phyloP scores from a whole-genome alignment of 2,888 invertebrate genomes.

The Pycnomerus fuliginosus region DNA sequence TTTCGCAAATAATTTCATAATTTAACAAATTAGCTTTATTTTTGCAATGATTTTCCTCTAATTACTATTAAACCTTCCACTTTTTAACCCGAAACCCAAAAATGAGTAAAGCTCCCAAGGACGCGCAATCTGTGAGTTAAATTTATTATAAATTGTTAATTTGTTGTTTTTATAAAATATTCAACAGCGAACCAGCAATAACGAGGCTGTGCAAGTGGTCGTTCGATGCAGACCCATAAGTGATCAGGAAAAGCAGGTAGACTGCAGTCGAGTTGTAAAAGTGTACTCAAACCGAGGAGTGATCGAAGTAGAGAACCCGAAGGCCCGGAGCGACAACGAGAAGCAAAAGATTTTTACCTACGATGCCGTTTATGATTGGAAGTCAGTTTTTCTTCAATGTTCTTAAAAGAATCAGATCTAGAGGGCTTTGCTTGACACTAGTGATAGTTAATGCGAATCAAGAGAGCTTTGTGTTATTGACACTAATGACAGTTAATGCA shows the following conservation, averaged over 20 bases:
- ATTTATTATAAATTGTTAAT: too few species aligned
- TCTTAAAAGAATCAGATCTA: constrained; percentile 1
- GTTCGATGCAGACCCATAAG: constrained; percentile 96
- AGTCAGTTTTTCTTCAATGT: constrained; percentile 57
- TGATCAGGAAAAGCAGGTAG: constrained; percentile 76
- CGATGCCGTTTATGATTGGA: constrained; percentile 94
- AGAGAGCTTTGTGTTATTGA: background rate
- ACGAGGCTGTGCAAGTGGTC: constrained; percentile 94
- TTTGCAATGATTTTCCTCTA: too few species aligned
- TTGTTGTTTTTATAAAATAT: too few species aligned
- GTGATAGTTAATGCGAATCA: constrained; percentile 1
- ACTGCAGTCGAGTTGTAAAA: constrained; percentile 76
- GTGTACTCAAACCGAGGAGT: constrained; percentile 85
- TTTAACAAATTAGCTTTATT: too few species aligned
- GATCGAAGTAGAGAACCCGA: constrained; percentile 87
- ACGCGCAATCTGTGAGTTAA: too few species aligned
- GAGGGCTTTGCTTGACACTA: too few species aligned
- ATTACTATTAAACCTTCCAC: too few species aligned
- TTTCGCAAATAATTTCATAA: too few species aligned
- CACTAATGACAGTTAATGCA: too few species aligned
- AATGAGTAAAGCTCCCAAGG: too few species aligned
- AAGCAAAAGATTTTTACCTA: constrained; percentile 94
- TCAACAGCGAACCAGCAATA: too few species aligned
- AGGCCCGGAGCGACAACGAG: constrained; percentile 64
- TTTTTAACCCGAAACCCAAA: too few species aligned